A percentile compares a stretch with the other conserved stretches of the same genome.
Evolutionary conservation across 2,797 vertebrate species (phyloP).

Genomic region (Gephyroberyx darwinii): DNA sequence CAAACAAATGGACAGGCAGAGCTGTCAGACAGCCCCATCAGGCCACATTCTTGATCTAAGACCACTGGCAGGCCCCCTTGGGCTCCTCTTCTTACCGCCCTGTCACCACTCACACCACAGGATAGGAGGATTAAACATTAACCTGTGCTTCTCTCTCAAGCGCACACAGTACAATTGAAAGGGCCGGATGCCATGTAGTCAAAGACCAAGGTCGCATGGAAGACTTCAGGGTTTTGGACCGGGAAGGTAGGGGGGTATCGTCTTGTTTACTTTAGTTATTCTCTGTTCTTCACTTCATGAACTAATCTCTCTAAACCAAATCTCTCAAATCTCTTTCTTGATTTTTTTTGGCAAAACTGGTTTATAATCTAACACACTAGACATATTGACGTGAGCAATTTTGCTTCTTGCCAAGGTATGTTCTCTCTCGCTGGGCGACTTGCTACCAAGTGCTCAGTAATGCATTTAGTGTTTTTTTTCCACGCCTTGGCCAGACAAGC

Average conservation of each 20-base stretch:
- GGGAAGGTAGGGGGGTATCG: constrained; percentile 54
- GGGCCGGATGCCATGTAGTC: constrained; percentile 41
- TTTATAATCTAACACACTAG: background rate
- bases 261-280: background rate
- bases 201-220: constrained; percentile 29
- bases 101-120: constrained; percentile 62
- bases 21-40: constrained; percentile 53
- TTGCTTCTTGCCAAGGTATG: constrained; percentile 1
- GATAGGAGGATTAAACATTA: constrained; percentile 73
- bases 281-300: background rate
- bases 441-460: background rate
- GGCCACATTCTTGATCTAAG: constrained; percentile 47
- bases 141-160: constrained; percentile 37
- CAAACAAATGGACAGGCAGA: constrained; percentile 59
- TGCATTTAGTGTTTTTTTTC: constrained; percentile 15
- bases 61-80: constrained; percentile 38
- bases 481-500: constrained; percentile 36
- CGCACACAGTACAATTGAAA: constrained; percentile 33
- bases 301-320: background rate
- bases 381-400: background rate
- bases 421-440: background rate
- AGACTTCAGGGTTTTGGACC: constrained; percentile 35
- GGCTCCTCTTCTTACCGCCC: constrained; percentile 52
- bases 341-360: too few species aligned
- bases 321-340: background rate